Evolutionary conservation across 2,113 vertebrate species (phyloP).

Genomic region (Rhea pennata): DNA sequence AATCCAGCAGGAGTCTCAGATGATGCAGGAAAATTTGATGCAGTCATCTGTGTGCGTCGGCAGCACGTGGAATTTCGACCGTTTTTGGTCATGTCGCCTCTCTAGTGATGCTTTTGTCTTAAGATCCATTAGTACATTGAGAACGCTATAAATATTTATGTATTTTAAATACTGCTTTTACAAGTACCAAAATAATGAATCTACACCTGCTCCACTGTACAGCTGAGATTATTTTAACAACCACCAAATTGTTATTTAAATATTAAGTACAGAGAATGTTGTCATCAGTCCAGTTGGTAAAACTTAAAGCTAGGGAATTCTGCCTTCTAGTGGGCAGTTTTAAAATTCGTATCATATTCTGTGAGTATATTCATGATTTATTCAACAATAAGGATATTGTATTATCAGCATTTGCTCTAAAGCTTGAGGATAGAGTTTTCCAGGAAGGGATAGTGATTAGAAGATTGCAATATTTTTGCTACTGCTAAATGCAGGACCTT

Average conservation of each 20-base stretch:
- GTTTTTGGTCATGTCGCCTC: not conserved
- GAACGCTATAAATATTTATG: not conserved
- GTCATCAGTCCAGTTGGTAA: not conserved
- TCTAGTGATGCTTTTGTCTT: constrained; percentile 10
- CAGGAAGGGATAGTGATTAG: not conserved
- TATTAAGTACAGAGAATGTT: not conserved
- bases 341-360: not conserved
- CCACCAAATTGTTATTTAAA: not conserved
- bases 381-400: not conserved
- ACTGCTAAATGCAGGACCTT: not conserved
- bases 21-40: not conserved
- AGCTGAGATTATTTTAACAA: constrained; percentile 17
- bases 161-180: not conserved
- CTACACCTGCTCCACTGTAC: not conserved
- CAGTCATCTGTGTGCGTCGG: not conserved
- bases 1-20: not conserved
- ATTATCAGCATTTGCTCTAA: not conserved
- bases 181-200: not conserved
- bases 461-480: not conserved
- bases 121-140: not conserved
- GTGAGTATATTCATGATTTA: not conserved
- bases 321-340: constrained; percentile 65
- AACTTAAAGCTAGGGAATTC: constrained; percentile 2
- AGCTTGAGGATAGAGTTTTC: not conserved
- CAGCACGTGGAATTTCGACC: not conserved